Evolutionary conservation across 2,888 invertebrate genomes (phyloP), one percentile per base, ranked within the genome.

Genomic region (Nomada fabriciana): DNA sequence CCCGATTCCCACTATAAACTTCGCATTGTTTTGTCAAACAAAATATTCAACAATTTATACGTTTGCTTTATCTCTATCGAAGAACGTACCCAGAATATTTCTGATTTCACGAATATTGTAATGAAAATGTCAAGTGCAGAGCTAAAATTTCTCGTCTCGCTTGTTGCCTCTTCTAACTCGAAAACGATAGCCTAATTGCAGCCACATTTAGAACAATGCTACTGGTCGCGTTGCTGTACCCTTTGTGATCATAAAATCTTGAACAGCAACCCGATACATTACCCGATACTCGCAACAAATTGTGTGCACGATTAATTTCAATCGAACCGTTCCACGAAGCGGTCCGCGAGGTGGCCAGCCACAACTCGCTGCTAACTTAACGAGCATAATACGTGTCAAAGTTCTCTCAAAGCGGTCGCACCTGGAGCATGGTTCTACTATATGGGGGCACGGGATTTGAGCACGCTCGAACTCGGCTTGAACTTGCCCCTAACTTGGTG

Each of bases 311-410:
- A 83, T 86, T 87, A 88, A 88, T 88, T 83, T 79, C 60, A 82
- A 87, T 83, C 81, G 80, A 78, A 74, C 67, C 63, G 67, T 80
- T 79, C 76, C 65, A 52, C 23, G 57, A 20, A 59, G 70, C 57
- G 65, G 57, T 64, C 7, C 59, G 53, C 55, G 59, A 60, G 65
- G 57, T 43, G 74, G 80, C 59, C 70, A 36, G 63, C 65, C 75
- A 74, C 74, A 77, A 78, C 72, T 83, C 60, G 65, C 63, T 76
- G 80, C 80, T 77, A 85, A 88, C 89, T 90, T 90, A 91, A 91
- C 90, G 88, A 90, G 89, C 86, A 88, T 90, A 91, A 91, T 91
- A 90, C 89, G 86, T 88, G 88, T 91, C 90, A 87, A 91, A 91
- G 90, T 91, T 91, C 80, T 79, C 83, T 83, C 73, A 85, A 88